Evolutionary conservation across 2,888 invertebrate genomes (phyloP), one percentile per base, ranked within the genome.

Genomic region (Punctoribates punctum): DNA sequence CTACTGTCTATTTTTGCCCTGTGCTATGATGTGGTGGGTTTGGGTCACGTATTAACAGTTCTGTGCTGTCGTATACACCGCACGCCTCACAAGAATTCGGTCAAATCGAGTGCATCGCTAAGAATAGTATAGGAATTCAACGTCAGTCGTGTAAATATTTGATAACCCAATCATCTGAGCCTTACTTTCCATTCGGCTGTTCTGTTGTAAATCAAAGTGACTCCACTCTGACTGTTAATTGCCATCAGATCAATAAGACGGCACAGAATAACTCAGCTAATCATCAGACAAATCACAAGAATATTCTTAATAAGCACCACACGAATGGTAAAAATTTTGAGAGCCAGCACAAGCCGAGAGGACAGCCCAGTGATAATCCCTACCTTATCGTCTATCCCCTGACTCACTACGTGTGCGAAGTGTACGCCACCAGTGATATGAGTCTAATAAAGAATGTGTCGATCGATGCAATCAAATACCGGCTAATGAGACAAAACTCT

Each of bases 331-430:
- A 67, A 9, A 34, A 11, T 23, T 20, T 25, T 0, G 27, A 51
- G 8, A 54, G n/a, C 48, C n/a, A 8, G 11, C 25, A 62, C 57
- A 27, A 13, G 42, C 11, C 65, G 0, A 67, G 27, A 5, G 13
- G 42, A 15, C 46, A 54, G 15, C 27, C 25, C 9, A 48, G 46
- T 38, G 51, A 27, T 2, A 20, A 23, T 13, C 75, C 75, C 2
- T 73, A 76, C 73, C 38, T 78, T 1, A 70, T 65, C 17, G 75
- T 73, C 25, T 62, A 78, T 75, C 78, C 78, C n/a, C 48, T 15
- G 29, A 78, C 78, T 8, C 73, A 75, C 34, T 78, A 78, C 46
- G 29, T 78, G 34, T 77, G 76, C 46, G 78, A 78, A 73, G 73
- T 77, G 60, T 77, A 77, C 46, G 23, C 27, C 8, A 20, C 20